Evolutionary conservation across 2,888 invertebrate genomes (phyloP), one percentile per base, ranked within the genome.

Genomic region (Marasmarcha lunaedactyla): DNA sequence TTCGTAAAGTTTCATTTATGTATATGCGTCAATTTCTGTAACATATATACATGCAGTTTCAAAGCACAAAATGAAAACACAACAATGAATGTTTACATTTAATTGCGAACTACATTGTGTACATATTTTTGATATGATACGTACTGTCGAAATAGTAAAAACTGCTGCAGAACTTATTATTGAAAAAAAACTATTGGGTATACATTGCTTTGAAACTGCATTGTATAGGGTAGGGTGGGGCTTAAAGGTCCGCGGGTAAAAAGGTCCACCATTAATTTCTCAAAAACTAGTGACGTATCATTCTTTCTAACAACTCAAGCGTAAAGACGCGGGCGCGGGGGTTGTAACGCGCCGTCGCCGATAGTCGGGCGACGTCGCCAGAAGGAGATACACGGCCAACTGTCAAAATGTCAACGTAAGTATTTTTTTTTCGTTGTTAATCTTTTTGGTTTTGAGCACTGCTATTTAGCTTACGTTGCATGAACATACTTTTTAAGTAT

Each of bases 381-480:
- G n/a, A 2, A 10, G 6, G 12, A 11, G 12, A 11, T 30, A 11
- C 12, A 30, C 30, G 6, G 4, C n/a, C 6, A 4, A 4, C 6
- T 10, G n/a, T 10, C 30, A 15, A 41, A 41, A 41, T 36, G 35
- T 40, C 27, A 35, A 40, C 35, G 35, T 35, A 39, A 39, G 39
- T 35, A 35, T n/a, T 15, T 11, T 33, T 39, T 39, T 40, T 40
- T 36, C 11, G 20, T 40, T 14, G 12, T 40, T 27, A 13, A 26
- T 27, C 25, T 35, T 40, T 40, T 40, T 36, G 26, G 36, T 40
- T 36, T 40, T 26, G 13, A 39, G 26, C 35, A 35, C n/a, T 40
- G 36, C 4, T 40, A 15, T 26, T 36, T 26, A 13, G 35, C 30
- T 40, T 27, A 36, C 14, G n/a, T 27, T 26, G 14, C 26, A 14